These are phyloP conservation scores for Hypomesus transpacificus DNA, from an alignment of 2,113 vertebrate genomes.

Conservation along the genomic window DNA sequence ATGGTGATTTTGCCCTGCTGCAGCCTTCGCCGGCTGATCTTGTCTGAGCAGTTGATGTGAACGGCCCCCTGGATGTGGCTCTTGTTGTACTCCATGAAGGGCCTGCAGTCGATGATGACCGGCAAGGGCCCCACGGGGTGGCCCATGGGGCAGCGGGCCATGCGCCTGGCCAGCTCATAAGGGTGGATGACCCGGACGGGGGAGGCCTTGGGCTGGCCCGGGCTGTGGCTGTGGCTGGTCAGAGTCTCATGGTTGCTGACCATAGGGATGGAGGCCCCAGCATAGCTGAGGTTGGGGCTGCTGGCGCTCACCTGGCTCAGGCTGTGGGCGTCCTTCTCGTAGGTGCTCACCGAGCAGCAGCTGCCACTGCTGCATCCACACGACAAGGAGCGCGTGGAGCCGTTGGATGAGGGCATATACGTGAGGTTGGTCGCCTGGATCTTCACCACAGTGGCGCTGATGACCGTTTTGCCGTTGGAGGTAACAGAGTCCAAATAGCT, in stretches of 20 bases:
- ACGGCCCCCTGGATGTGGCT: constrained; percentile 96
- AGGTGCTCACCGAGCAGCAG: constrained; percentile 96
- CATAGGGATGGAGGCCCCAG: constrained; percentile 77
- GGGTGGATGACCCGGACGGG: constrained; percentile 89
- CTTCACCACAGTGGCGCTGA: constrained; percentile 83
- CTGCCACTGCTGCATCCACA: constrained; percentile 99
- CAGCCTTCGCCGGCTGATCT: constrained; percentile 93
- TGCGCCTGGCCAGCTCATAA: constrained; percentile 90
- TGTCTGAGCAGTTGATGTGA: constrained; percentile 97
- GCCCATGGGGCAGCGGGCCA: constrained; percentile 88
- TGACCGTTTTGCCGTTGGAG: constrained; percentile 70
- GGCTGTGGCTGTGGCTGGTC: constrained; percentile 75
- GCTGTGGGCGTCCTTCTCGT: constrained; percentile 86
- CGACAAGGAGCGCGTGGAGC: constrained; percentile 98
- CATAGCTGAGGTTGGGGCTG: constrained; percentile 73
- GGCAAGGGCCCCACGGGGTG: constrained; percentile 86
- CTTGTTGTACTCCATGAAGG: constrained; percentile 98
- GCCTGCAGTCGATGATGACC: constrained; percentile 96
- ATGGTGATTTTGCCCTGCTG: constrained; percentile 99
- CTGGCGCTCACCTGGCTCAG: constrained; percentile 83
- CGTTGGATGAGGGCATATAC: constrained; percentile 99
- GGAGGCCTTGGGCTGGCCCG: constrained; percentile 72
- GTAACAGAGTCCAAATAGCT: constrained; percentile 74
- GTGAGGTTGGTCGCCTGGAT: constrained; percentile 91
- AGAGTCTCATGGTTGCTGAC: constrained; percentile 82